Evolutionary conservation across 2,888 invertebrate species (phyloP).

Genomic region (Aethes cnicana): DNA sequence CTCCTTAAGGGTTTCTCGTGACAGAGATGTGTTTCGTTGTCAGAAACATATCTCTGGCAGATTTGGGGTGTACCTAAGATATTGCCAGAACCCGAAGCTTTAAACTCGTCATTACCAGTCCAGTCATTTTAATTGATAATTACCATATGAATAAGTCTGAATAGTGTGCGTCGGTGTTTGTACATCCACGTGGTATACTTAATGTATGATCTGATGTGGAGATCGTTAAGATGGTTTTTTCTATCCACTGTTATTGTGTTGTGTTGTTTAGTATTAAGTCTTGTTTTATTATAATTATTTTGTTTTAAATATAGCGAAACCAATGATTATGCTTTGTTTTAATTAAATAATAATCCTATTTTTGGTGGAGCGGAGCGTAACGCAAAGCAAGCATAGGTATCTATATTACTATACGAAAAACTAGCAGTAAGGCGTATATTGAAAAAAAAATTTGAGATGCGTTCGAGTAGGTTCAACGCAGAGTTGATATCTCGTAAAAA

Average conservation of each 20-base stretch:
- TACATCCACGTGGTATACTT: constrained; percentile 5
- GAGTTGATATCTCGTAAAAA: too few species aligned
- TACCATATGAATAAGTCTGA: constrained; percentile 48
- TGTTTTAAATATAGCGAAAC: constrained; percentile 50
- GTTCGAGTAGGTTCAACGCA: too few species aligned
- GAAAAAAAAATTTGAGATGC: too few species aligned
- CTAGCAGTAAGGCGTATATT: too few species aligned
- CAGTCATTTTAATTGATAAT: constrained; percentile 39
- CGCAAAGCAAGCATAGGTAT: too few species aligned
- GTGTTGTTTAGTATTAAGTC: constrained; percentile 57
- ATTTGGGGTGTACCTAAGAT: not conserved
- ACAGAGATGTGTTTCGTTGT: too few species aligned
- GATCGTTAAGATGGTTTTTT: constrained; percentile 21
- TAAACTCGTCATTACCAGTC: constrained; percentile 39
- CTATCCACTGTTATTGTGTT: constrained; percentile 62
- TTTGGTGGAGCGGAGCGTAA: too few species aligned
- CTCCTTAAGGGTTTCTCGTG: not conserved
- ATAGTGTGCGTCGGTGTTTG: constrained; percentile 34
- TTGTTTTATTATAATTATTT: constrained; percentile 38
- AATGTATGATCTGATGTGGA: not conserved
- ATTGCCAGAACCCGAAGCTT: constrained; percentile 41
- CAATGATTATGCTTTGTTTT: constrained; percentile 59
- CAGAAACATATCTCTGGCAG: too few species aligned
- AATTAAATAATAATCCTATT: too few species aligned
- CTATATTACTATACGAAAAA: too few species aligned